Evolutionary conservation across 2,888 invertebrate genomes (phyloP), one percentile per base, ranked within the genome.

Genomic region (Drosophila pullipes): DNA sequence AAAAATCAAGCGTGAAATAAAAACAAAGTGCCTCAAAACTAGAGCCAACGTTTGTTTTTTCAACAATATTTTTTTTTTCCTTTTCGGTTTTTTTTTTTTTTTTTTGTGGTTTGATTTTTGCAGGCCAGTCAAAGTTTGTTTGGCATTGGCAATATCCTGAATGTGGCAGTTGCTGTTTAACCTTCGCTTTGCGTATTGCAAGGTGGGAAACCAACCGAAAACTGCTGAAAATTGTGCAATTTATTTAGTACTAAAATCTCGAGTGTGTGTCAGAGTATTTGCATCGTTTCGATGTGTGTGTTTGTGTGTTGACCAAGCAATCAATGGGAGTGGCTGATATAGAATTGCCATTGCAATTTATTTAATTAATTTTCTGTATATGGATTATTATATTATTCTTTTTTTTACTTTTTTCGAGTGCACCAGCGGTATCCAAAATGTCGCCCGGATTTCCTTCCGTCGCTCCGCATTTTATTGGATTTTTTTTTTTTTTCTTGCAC

Each of bases 131-230:
- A 82, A 90, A 87, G 75, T 70, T 87, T 82, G 64, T 85, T 90
- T 87, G 89, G 84, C 89, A 77, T 74, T 67, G 78, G 62, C 90
- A 86, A 90, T 83, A 82, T 89, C 82, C 89, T 81, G 89, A 18
- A 74, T 66, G 78, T 33, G 70, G 68, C 69, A 53, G 66, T 67
- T 70, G 59, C 69, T 75, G 66, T 80, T 89, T 74, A 79, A 86
- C 82, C 84, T 85, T 78, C 64, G 68, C 53, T 82, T 78, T 76
- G 54, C 63, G 60, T 65, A 71, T 65, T 74, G 68, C n/a, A 54
- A 62, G 52, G 55, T 53, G 67, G 44, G 31, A 39, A 22, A 30
- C 7, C 44, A 57, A 33, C 50, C 31, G 30, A 31, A 47, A 59
- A 53, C 50, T 61, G 41, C 37, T n/a, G 47, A 54, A 69, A 77